Evolutionary conservation across 2,888 invertebrate genomes (phyloP).

Genomic region (Platerodrilus igneus): DNA sequence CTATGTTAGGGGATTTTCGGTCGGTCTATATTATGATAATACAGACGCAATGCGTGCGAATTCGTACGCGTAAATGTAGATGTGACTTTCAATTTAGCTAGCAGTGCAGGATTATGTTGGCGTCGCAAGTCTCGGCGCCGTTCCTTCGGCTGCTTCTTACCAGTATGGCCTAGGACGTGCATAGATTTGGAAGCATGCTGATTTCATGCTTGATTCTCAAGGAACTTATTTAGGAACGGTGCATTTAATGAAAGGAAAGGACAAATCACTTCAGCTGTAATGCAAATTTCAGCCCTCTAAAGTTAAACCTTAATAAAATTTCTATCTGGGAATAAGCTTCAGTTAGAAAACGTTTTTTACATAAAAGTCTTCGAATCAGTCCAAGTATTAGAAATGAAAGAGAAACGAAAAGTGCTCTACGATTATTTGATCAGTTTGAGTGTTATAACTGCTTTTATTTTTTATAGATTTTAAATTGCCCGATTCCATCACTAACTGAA

Average conservation of each 20-base stretch:
- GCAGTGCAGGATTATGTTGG: conserved; percentile 48
- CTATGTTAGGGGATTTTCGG: conserved; percentile 16
- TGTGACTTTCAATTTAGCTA: conserved; percentile 46
- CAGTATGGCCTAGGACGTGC: conserved; percentile 40
- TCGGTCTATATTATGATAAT: conserved; percentile 44
- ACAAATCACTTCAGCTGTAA: conserved; percentile 3
- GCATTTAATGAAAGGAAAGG: conserved; percentile 27
- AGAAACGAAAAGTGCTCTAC: conserved; percentile 37
- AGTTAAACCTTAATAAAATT: no score
- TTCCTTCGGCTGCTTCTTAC: conserved; percentile 30
- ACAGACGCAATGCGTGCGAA: conserved; percentile 45
- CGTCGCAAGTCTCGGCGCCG: conserved; percentile 49
- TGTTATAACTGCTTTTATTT: conserved; percentile 34
- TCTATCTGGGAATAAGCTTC: no score
- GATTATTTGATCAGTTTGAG: conserved; percentile 39
- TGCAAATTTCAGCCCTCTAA: no score
- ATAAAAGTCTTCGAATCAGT: no score
- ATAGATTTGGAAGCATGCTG: conserved; percentile 44
- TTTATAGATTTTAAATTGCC: conserved; percentile 29
- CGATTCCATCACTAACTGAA: no score
- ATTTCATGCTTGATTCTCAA: conserved; percentile 44
- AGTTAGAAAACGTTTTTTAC: no score
- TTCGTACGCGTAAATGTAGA: conserved; percentile 45
- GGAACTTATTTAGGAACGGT: conserved; percentile 31
- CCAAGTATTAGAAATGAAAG: no score